Evolutionary conservation across 1,140 invertebrate genomes (phyloP).

Genomic region (Centruroides vittatus): DNA sequence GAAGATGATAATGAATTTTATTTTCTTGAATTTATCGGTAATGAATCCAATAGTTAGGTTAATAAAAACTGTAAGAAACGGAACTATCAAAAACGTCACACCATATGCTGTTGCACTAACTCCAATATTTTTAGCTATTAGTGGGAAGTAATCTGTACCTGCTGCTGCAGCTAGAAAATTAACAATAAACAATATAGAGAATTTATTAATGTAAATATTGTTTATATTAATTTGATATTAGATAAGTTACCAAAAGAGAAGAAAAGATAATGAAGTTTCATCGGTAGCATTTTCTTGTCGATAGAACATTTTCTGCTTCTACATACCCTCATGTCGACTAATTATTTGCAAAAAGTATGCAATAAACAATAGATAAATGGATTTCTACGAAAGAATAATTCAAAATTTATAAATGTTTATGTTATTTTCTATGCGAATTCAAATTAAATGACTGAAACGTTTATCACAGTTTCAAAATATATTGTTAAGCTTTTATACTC

Average conservation of each 20-base stretch:
- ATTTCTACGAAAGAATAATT: too few relatives aligned
- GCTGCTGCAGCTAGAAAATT: conserved; percentile 26
- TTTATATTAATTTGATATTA: too few relatives aligned
- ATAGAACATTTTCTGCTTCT: background rate
- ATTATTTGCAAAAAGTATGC: too few relatives aligned
- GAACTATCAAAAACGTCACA: conserved; percentile 25
- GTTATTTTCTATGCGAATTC: too few relatives aligned
- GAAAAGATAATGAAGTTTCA: background rate
- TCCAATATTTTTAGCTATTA: conserved; percentile 33
- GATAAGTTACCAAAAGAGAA: background rate
- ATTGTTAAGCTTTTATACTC: too few relatives aligned
- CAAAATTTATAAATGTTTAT: too few relatives aligned
- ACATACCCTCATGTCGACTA: background rate
- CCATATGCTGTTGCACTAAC: conserved; percentile 24
- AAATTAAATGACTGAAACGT: too few relatives aligned
- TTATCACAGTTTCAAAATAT: too few relatives aligned
- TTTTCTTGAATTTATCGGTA: conserved; percentile 30
- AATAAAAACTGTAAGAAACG: conserved; percentile 24
- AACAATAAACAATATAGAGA: too few relatives aligned
- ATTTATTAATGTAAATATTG: too few relatives aligned
- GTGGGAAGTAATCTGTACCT: conserved; percentile 26
- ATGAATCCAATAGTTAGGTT: conserved; percentile 25
- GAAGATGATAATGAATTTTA: conserved; percentile 52
- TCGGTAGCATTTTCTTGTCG: background rate
- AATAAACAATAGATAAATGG: too few relatives aligned